Conservation (phyloP, 2,888 invertebrate genomes). For the Drosophila prolongata region DNA sequence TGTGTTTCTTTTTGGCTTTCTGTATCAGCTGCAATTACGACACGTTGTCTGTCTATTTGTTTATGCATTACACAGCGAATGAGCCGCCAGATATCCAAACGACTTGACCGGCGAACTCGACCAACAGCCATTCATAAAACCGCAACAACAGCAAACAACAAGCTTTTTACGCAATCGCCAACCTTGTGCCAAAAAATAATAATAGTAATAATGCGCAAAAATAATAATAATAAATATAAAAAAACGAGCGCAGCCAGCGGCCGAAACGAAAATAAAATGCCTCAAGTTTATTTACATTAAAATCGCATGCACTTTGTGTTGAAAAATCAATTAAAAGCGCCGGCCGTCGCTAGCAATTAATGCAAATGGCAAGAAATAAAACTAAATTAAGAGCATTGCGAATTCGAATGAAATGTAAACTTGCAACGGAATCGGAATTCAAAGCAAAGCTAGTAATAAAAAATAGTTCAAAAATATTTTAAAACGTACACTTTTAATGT, state of each 20-base stretch:
- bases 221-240: constrained; percentile 37
- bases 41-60: constrained; percentile 48
- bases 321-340: constrained; percentile 74
- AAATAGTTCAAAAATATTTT: constrained; percentile 39
- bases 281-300: constrained; percentile 62
- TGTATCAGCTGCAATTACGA: constrained; percentile 42
- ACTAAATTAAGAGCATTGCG: constrained; percentile 52
- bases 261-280: constrained; percentile 60
- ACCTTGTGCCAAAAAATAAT: constrained; percentile 80
- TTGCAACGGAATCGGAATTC: constrained; percentile 8
- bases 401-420: constrained; percentile 52
- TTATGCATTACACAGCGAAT: constrained; percentile 64
- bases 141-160: constrained; percentile 38
- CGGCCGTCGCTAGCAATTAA: constrained; percentile 63
- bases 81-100: constrained; percentile 38
- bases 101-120: constrained; percentile 44
- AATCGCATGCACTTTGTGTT: constrained; percentile 67
- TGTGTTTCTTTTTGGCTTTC: constrained; percentile 38
- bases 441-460: constrained; percentile 50
- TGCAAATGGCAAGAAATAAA: constrained; percentile 71
- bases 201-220: constrained; percentile 69
- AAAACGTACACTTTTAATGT: constrained; percentile 3
- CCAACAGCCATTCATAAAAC: constrained; percentile 59
- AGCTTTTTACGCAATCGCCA: constrained; percentile 71
- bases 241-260: constrained; percentile 34